Conservation (phyloP, 2,113 vertebrate species). For the Archilochus colubris region DNA sequence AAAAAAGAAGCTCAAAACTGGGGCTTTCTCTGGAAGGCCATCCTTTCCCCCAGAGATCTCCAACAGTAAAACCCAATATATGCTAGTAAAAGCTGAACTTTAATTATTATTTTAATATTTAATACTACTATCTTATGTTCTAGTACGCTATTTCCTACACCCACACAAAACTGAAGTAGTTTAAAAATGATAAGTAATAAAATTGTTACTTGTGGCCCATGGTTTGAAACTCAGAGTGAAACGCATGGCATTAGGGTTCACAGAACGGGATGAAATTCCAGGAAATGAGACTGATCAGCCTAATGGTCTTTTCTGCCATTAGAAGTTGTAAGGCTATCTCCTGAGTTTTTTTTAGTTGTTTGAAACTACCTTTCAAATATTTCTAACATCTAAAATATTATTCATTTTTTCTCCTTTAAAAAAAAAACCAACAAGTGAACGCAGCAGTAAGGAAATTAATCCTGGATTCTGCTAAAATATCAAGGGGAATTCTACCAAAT, state of each 20-base stretch:
- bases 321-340: not conserved
- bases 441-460: slow-evolving; percentile 25
- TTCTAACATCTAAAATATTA: not conserved
- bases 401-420: not conserved
- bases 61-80: not conserved
- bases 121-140: not conserved
- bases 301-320: not conserved
- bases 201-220: not conserved
- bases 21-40: not conserved
- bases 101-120: not conserved
- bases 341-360: not conserved
- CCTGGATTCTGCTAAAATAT: slow-evolving; percentile 21
- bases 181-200: not conserved
- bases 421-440: not conserved
- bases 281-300: not conserved
- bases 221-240: not conserved
- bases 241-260: not conserved
- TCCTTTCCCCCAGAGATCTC: not conserved
- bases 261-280: not conserved
- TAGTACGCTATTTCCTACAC: not conserved
- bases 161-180: not conserved
- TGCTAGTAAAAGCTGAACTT: not conserved
- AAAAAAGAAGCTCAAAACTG: not conserved
- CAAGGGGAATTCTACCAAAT: slow-evolving; percentile 21
- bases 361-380: not conserved